Conservation (phyloP, 1,140 invertebrate species). For the Trichogramma pretiosum region DNA sequence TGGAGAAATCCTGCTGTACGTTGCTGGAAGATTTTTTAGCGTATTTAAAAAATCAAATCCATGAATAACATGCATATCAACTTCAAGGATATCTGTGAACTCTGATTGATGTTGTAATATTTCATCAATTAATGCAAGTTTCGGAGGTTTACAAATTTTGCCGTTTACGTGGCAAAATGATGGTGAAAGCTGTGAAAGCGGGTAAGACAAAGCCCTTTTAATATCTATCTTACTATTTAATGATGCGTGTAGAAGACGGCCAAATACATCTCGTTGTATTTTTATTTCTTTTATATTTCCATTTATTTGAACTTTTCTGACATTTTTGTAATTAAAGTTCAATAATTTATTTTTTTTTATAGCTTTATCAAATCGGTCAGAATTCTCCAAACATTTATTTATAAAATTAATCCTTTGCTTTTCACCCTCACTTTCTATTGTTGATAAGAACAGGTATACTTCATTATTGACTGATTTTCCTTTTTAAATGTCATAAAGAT, state of each 20-base stretch:
- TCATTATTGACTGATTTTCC: conserved; percentile 11
- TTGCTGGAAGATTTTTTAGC: neutral
- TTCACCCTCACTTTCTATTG: conserved; percentile 10
- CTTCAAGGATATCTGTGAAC: neutral
- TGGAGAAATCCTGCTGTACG: neutral
- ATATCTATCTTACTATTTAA: conserved; percentile 22
- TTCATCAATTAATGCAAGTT: conserved; percentile 24
- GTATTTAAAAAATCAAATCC: neutral
- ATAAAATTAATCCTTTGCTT: neutral
- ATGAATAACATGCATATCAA: neutral
- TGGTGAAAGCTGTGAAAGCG: conserved; percentile 24
- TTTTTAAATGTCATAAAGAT: conserved; percentile 15
- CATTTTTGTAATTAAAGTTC: neutral
- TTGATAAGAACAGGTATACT: neutral
- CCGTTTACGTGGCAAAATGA: conserved; percentile 30
- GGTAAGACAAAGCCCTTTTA: conserved; percentile 15
- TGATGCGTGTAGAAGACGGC: conserved; percentile 21
- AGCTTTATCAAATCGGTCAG: conserved; percentile 12
- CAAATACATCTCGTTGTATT: conserved; percentile 27
- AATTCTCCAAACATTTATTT: conserved; percentile 18
- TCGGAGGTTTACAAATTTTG: conserved; percentile 26
- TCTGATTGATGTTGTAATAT: conserved; percentile 21
- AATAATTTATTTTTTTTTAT: conserved; percentile 19
- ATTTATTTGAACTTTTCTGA: conserved; percentile 9
- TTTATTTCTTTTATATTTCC: conserved; percentile 15